Evolutionary conservation across 2,113 vertebrate genomes (phyloP).

Genomic region (Aphelocoma coerulescens): DNA sequence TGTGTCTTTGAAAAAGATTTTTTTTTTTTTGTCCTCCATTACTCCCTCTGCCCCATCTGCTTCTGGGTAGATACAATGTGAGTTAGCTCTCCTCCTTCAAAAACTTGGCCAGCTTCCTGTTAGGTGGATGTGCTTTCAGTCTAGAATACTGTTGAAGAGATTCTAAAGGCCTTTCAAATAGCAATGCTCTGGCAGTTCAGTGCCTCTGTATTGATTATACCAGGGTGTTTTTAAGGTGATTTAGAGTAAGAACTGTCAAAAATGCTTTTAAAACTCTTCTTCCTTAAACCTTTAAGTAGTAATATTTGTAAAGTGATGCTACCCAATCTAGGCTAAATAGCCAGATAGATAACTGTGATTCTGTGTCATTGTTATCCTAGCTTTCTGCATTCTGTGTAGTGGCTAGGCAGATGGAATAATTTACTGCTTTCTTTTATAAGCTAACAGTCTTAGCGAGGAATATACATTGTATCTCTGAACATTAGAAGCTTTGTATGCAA

Average conservation of each 20-base stretch:
- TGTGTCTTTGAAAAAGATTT: background rate
- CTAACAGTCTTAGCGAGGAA: background rate
- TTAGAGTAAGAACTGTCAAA: background rate
- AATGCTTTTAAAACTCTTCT: background rate
- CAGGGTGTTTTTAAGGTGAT: rapidly evolving
- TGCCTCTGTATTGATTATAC: background rate
- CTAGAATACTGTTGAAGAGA: background rate
- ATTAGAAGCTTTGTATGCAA: background rate
- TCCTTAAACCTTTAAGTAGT: background rate
- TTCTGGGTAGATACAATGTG: background rate
- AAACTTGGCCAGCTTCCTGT: background rate
- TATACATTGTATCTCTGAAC: background rate
- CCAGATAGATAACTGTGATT: background rate
- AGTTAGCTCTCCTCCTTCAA: background rate
- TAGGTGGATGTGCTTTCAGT: background rate
- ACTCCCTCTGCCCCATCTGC: background rate
- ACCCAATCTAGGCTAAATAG: background rate
- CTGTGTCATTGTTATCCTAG: background rate
- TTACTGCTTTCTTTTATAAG: background rate
- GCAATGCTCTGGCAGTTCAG: background rate
- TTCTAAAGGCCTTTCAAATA: background rate
- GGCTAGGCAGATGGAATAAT: background rate
- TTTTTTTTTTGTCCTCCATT: background rate
- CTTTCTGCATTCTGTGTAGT: background rate
- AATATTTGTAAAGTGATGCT: background rate